A percentile compares a stretch with the other conserved stretches of the same genome.
Conservation (phyloP, 2,888 invertebrate genomes). For the Caenorhabditis sulstoni region DNA sequence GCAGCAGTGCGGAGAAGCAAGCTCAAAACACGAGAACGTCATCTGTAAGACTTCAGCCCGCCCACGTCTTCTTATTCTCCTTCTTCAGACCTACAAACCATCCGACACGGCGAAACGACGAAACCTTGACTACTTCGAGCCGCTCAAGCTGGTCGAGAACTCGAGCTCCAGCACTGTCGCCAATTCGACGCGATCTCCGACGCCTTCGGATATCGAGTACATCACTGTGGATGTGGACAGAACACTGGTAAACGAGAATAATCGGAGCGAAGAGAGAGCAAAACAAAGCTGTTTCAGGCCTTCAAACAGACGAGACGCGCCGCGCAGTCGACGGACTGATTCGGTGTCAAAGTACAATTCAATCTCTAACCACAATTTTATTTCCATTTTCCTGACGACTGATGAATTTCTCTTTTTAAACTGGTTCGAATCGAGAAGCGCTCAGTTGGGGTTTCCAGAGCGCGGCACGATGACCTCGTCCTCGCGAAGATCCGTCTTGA, state of each 20-base stretch:
- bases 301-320: conserved; percentile 52
- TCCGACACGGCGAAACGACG: conserved; percentile 32
- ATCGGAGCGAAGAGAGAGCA: not conserved
- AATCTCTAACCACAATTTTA: too few relatives aligned
- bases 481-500: conserved; percentile 45
- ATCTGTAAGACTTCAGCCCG: conserved; percentile 1
- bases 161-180: conserved; percentile 32
- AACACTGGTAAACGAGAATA: conserved; percentile 35
- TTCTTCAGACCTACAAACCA: conserved; percentile 30
- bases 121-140: conserved; percentile 59
- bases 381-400: too few relatives aligned
- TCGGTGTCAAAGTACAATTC: too few relatives aligned
- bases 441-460: not conserved
- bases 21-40: not conserved
- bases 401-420: too few relatives aligned
- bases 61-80: not conserved
- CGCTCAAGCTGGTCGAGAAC: conserved; percentile 28
- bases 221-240: conserved; percentile 58
- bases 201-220: conserved; percentile 58
- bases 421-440: too few relatives aligned
- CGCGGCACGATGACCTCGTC: conserved; percentile 38
- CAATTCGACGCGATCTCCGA: conserved; percentile 47
- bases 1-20: not conserved
- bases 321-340: conserved; percentile 28
- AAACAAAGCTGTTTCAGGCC: conserved; percentile 14